Evolutionary conservation across 1,140 invertebrate species (phyloP).

Genomic region (Ostrea denselamellosa): DNA sequence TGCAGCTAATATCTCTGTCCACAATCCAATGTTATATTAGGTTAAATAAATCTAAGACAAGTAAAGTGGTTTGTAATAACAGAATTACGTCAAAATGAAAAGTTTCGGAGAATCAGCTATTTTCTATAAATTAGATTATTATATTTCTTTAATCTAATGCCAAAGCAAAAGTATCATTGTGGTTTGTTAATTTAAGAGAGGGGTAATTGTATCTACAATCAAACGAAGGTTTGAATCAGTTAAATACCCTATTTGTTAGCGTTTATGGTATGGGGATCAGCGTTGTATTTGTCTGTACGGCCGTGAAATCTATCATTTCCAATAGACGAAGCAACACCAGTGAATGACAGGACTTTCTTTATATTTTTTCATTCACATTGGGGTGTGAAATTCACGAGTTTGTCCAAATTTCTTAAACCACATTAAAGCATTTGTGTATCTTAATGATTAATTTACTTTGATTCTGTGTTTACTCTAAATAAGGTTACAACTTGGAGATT

Average conservation of each 20-base stretch:
- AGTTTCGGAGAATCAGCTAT: background rate
- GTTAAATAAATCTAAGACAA: background rate
- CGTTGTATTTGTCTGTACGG: slow-evolving; percentile 7
- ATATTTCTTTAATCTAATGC: background rate
- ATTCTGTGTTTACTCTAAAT: slow-evolving; percentile 27
- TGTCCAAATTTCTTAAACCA: slow-evolving; percentile 19
- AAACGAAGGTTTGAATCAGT: slow-evolving; percentile 9
- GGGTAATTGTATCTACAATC: slow-evolving; percentile 19
- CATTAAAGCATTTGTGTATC: slow-evolving; percentile 28
- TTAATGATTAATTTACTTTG: slow-evolving; percentile 40
- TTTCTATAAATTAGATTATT: background rate
- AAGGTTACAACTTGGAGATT: background rate
- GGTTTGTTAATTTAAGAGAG: slow-evolving; percentile 14
- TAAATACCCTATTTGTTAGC: background rate
- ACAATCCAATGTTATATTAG: background rate
- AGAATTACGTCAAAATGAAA: background rate
- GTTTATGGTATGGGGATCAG: background rate
- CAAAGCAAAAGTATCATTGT: background rate
- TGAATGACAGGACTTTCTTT: background rate
- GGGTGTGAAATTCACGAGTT: slow-evolving; percentile 7
- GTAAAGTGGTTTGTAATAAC: background rate
- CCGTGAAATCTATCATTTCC: slow-evolving; percentile 34
- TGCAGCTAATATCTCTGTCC: background rate
- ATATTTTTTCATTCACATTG: background rate
- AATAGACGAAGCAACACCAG: background rate